Evolutionary conservation across 1,140 invertebrate genomes (phyloP), one percentile per base, ranked within the genome.

Genomic region (Hermetia illucens): DNA sequence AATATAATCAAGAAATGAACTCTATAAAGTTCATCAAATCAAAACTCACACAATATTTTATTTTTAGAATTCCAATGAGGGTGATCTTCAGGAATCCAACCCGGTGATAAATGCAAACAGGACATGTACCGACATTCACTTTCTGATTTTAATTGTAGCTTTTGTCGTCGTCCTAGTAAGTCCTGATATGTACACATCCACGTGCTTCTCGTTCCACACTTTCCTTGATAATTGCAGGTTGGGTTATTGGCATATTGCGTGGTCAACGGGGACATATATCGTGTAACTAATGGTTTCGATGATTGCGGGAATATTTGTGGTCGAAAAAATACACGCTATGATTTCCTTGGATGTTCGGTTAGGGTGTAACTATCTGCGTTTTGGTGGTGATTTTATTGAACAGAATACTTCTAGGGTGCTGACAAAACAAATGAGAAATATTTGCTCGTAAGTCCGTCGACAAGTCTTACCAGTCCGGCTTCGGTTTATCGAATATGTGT

Each of bases 271-370:
- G 68, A 78, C 44, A 62, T 74, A 24, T 62, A 66, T 42, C 58
- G 77, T 16, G 53, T 81, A 10, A 51, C 78, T 22, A 69, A 77
- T 52, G 78, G 78, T 8, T 74, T 72, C 42, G 76, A 81, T 47
- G 69, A 74, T 45, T 78, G 72, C 50, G 77, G 70, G 3, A 75
- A 79, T 48, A 58, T 79, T 33, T 82, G 79, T 49, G 75, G 77
- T 5, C 62, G 58, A 31, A 44, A 61, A 18, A 66, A 62, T 6
- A 15, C 35, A 1, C 48, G 49, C n/a, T 46, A 58, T 25, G 51
- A 44, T 8, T 8, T 8, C 13, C 13, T 27, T 8, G 8, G 8
- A 27, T 27, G 24, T 13, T 27, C 24, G 13, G 24, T 27, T 27
- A 27, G 24, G 8, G n/a, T n/a, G n/a, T n/a, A n/a, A n/a, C n/a